Evolutionary conservation across 2,888 invertebrate species (phyloP), one percentile per base, ranked within the genome.

Genomic region (Caenorhabditis sinica): DNA sequence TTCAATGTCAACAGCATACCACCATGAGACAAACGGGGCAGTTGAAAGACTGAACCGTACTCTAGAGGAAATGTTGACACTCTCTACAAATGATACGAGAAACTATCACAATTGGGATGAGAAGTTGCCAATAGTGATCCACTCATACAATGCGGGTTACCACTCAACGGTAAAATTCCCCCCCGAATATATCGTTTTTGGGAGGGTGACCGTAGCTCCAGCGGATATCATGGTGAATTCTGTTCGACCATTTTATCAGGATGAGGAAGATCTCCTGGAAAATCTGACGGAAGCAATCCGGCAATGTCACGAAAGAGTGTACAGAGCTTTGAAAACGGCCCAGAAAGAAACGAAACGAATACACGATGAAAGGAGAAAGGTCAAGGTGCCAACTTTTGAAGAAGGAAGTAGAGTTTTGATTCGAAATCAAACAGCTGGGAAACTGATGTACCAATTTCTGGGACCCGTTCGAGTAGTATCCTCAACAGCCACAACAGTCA

Each of bases 81-180:
- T 36, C 4, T 36, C 33, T 6, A 36, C 33, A 36, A 36, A 9
- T 9, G 9, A 36, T 9, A 4, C 33, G 5, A 36, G 9, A 9
- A 36, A 36, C 33, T 36, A 6, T 36, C 5, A 4, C 33, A 36
- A 36, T 9, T 36, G 33, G 33, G 33, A 36, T 36, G 33, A 36
- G 33, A 36, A 36, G 9, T 9, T 36, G 9, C 33, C 33, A 36
- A 6, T 36, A 4, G 33, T 36, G 9, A 36, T 36, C 33, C 33
- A 36, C 4, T 36, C 33, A 4, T 36, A 36, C 33, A 36, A 36
- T 36, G 33, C 33, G 33, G 15, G 60, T 6, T 8, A 28, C n/a
- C 79, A 86, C 43, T 33, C 68, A 2, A 66, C 81, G 3, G 82
- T 79, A 6, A 65, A 69, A 25, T 33, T 58, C 25, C 15, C 82